Conservation (phyloP, 2,888 invertebrate species). For the Conops quadrifasciatus region DNA sequence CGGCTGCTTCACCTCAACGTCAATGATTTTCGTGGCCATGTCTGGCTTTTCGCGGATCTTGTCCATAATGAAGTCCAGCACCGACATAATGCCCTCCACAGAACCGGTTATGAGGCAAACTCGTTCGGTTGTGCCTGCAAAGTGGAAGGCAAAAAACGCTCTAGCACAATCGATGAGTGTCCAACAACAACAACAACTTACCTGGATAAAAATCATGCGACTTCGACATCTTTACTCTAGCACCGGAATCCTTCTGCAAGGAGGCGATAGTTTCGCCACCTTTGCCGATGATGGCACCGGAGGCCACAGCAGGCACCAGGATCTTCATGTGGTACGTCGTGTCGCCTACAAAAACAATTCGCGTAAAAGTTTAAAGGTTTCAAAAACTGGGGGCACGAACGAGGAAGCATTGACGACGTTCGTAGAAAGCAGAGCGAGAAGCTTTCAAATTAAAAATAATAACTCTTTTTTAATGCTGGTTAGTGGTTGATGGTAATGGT, state of each 20-base stretch:
- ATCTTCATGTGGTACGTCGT: slow-evolving; percentile 95
- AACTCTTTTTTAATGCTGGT: slow-evolving; percentile 45
- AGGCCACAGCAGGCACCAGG: slow-evolving; percentile 95
- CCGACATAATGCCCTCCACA: slow-evolving; percentile 89
- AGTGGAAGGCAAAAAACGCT: slow-evolving; percentile 13
- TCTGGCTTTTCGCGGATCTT: slow-evolving; percentile 96
- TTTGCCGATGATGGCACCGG: slow-evolving; percentile 99
- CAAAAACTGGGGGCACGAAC: not conserved
- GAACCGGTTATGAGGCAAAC: slow-evolving; percentile 93
- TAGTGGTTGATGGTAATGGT: too few relatives aligned
- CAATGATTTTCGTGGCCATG: slow-evolving; percentile 81
- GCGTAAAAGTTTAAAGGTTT: slow-evolving; percentile 5
- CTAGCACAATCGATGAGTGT: not conserved
- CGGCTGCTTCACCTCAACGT: slow-evolving; percentile 84
- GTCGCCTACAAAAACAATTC: slow-evolving; percentile 75
- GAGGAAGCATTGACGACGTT: not conserved
- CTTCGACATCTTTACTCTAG: slow-evolving; percentile 99
- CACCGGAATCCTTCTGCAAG: slow-evolving; percentile 96
- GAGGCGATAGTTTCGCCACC: slow-evolving; percentile 99
- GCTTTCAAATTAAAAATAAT: slow-evolving; percentile 60
- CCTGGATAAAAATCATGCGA: slow-evolving; percentile 99
- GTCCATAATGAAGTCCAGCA: slow-evolving; percentile 93
- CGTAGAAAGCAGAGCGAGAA: slow-evolving; percentile 24
- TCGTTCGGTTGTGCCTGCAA: slow-evolving; percentile 87
- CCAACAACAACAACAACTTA: slow-evolving; percentile 65